Conservation (phyloP, 2,797 vertebrate species). For the Thalassophryne amazonica region DNA sequence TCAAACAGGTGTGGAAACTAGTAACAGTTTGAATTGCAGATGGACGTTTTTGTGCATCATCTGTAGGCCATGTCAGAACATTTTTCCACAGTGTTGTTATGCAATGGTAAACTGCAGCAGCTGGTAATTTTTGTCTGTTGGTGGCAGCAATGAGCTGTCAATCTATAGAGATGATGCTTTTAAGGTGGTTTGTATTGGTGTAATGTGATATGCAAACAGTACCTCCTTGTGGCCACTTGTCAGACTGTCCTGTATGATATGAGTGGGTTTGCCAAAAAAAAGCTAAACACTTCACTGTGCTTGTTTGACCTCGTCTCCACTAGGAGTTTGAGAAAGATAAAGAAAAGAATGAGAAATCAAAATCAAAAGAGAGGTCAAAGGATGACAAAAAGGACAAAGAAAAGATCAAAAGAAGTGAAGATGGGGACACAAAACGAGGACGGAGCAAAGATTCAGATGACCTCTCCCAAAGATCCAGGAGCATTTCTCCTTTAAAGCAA, state of each 20-base stretch:
- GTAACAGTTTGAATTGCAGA: too few species aligned
- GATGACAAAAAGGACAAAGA: constrained; percentile 76
- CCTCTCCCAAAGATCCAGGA: constrained; percentile 58
- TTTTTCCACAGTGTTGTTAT: too few species aligned
- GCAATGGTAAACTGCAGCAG: too few species aligned
- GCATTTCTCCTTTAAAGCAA: constrained; percentile 68
- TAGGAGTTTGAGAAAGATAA: constrained; percentile 82
- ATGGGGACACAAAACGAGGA: constrained; percentile 62
- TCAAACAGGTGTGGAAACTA: too few species aligned
- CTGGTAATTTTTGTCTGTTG: background rate
- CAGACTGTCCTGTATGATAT: background rate
- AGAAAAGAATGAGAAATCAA: constrained; percentile 61
- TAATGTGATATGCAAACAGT: background rate
- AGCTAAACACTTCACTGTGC: background rate
- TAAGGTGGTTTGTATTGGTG: background rate
- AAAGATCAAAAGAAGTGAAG: constrained; percentile 64
- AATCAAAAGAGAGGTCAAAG: constrained; percentile 70
- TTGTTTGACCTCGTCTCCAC: background rate
- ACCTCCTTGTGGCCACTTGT: background rate
- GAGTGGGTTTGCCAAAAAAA: background rate
- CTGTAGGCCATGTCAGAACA: too few species aligned
- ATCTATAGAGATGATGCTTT: background rate
- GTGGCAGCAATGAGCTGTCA: background rate
- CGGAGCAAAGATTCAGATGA: constrained; percentile 69
- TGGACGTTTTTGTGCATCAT: too few species aligned